Conservation (phyloP, 1,140 invertebrate genomes). For the Lutraria rhynchaena region DNA sequence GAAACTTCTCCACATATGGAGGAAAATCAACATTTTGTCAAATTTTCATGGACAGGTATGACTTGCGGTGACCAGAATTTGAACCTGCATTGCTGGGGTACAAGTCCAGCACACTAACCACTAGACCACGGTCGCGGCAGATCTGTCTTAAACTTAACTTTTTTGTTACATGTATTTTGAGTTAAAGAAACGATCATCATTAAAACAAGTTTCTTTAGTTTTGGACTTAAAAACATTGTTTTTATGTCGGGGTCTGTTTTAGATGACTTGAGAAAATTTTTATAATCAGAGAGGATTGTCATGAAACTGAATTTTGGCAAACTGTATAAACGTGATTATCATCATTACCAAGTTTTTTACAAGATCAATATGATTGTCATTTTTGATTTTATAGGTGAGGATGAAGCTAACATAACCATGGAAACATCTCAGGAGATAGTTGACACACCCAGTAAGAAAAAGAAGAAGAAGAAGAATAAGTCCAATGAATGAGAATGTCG, state of each 20-base stretch:
- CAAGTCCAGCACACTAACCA: too few relatives aligned
- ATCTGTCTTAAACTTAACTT: too few relatives aligned
- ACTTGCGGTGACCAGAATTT: too few relatives aligned
- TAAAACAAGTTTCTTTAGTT: not conserved
- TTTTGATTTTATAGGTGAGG: slow-evolving; percentile 12
- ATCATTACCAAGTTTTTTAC: not conserved
- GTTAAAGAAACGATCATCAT: too few relatives aligned
- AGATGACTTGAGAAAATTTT: not conserved
- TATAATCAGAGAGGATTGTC: not conserved
- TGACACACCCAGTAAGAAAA: slow-evolving; percentile 43
- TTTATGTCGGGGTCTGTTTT: not conserved
- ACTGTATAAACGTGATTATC: not conserved
- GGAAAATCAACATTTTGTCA: too few relatives aligned
- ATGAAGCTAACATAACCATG: slow-evolving; percentile 58
- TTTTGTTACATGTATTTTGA: too few relatives aligned
- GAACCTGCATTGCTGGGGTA: too few relatives aligned
- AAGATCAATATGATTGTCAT: not conserved
- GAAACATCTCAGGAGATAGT: slow-evolving; percentile 68
- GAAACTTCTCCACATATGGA: too few relatives aligned
- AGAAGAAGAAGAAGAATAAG: slow-evolving; percentile 69
- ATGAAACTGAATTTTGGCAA: not conserved
- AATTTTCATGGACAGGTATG: too few relatives aligned
- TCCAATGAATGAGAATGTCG: slow-evolving; percentile 26
- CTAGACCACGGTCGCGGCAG: too few relatives aligned
- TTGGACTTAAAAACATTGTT: not conserved